These are phyloP conservation scores for Osmerus eperlanus DNA, from an alignment of 2,113 vertebrate genomes.

Conservation along the genomic window DNA sequence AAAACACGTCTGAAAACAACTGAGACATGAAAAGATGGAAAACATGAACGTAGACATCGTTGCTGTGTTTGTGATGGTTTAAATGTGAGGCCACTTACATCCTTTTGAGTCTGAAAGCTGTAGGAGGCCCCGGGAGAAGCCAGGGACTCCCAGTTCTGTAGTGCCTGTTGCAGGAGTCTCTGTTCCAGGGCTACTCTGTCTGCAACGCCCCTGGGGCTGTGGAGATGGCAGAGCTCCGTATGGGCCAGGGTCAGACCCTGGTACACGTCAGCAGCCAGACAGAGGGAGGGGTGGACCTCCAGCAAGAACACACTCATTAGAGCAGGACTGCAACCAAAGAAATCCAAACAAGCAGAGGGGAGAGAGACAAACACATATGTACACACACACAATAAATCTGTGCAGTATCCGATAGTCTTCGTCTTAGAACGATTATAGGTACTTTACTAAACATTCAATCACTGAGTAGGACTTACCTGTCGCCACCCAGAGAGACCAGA, in stretches of 20 bases:
- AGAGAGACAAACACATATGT: neutral
- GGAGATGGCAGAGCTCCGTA: conserved; percentile 61
- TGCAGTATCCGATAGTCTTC: too few relatives aligned
- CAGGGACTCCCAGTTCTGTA: conserved; percentile 57
- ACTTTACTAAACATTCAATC: neutral
- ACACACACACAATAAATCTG: neutral
- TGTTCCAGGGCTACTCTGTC: conserved; percentile 57
- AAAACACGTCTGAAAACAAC: conserved; percentile 69
- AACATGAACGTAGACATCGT: neutral
- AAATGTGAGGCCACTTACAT: conserved; percentile 43
- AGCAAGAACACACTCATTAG: conserved; percentile 68
- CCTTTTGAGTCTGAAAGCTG: conserved; percentile 65
- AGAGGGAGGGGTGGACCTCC: conserved; percentile 76
- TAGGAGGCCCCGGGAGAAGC: conserved; percentile 55
- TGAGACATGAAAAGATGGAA: conserved; percentile 39
- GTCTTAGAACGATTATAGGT: too few relatives aligned
- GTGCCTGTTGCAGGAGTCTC: conserved; percentile 55
- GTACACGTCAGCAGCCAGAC: conserved; percentile 57
- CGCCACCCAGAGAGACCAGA: conserved; percentile 69
- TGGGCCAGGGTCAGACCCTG: conserved; percentile 55
- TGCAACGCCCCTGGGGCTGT: conserved; percentile 35
- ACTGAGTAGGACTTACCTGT: conserved; percentile 48
- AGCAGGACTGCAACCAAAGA: conserved; percentile 56
- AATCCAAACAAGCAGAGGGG: neutral
- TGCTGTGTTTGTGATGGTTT: neutral